These are phyloP conservation scores for Mantis religiosa DNA, from an alignment of 2,888 invertebrate genomes.

Conservation along the genomic window DNA sequence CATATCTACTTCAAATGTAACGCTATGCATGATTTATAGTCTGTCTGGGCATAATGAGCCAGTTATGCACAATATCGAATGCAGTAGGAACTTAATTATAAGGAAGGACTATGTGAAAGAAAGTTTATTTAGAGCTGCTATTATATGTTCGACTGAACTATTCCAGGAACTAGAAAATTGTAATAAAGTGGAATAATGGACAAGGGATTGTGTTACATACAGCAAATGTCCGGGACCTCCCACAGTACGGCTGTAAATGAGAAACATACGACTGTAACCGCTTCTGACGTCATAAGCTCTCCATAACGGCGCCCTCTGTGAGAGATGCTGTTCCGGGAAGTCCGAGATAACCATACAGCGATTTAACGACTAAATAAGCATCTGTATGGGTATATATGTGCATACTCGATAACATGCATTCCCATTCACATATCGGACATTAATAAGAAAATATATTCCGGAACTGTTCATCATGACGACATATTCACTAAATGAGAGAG, in stretches of 20 bases:
- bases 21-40: no score
- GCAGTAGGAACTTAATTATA: no score
- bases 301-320: not conserved
- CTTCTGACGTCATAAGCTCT: not conserved
- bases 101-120: no score
- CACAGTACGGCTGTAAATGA: not conserved
- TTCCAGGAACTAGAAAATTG: not conserved
- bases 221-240: not conserved
- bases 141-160: no score
- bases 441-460: no score
- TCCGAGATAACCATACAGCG: not conserved
- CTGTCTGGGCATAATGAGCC: no score
- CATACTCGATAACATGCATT: not conserved
- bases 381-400: not conserved
- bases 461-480: no score
- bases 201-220: not conserved
- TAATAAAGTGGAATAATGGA: not conserved
- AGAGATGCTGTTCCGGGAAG: not conserved
- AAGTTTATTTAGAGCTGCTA: no score
- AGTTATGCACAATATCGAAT: no score
- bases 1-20: no score
- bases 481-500: no score
- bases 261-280: not conserved
- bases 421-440: no score
- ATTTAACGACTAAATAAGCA: not conserved